A percentile compares a stretch with the other conserved stretches of the same genome.
Conservation (phyloP, 2,888 invertebrate genomes). For the Mesoligia furuncula region DNA sequence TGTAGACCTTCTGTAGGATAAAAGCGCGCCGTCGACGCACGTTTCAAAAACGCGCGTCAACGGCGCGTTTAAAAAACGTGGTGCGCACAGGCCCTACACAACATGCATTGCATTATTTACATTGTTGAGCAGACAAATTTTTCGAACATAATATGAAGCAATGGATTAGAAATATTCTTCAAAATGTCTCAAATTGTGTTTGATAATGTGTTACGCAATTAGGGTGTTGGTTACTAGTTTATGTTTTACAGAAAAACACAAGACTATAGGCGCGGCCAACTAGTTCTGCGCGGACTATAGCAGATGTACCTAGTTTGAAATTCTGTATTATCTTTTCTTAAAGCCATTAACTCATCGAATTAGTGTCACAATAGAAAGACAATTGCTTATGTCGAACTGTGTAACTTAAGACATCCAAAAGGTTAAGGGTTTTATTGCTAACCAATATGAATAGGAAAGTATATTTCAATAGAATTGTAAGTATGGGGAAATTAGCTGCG, state of each 20-base stretch:
- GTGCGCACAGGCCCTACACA: no score
- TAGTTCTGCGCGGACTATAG: no score
- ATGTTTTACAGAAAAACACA: constrained; percentile 3
- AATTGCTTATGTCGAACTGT: no score
- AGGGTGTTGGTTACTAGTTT: background rate
- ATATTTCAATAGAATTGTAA: background rate
- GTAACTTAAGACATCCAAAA: no score
- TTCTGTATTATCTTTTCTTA: background rate
- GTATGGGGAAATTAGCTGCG: background rate
- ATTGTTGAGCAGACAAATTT: background rate
- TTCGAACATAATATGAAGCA: no score
- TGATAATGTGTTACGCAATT: background rate
- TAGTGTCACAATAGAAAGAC: no score
- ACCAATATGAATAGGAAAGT: background rate
- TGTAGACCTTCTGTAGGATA: no score
- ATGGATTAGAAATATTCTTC: no score
- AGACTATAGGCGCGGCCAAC: background rate
- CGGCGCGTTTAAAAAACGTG: no score
- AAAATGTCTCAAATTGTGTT: no score
- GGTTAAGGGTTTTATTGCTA: background rate
- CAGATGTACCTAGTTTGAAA: background rate
- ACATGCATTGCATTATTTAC: background rate
- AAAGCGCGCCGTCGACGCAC: no score
- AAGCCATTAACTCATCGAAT: background rate
- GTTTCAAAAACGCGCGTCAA: no score